A percentile compares a stretch with the other conserved stretches of the same genome.
Evolutionary conservation across 2,888 invertebrate genomes (phyloP).

Genomic region (Hydroisotoma schaefferi): DNA sequence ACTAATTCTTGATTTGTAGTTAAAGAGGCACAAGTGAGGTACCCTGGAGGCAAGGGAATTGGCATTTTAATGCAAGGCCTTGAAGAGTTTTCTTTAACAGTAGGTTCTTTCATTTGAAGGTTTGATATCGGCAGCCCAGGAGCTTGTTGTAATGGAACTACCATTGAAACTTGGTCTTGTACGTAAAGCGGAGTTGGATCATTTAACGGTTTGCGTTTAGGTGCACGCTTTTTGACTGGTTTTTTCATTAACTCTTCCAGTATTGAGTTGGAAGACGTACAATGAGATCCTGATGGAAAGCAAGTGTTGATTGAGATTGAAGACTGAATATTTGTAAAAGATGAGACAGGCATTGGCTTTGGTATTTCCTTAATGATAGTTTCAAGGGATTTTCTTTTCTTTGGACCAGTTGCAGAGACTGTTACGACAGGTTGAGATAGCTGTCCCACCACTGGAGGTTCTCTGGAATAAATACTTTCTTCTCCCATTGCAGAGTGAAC

Average conservation of each 20-base stretch:
- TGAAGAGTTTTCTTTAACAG: not conserved
- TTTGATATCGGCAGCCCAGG: not conserved
- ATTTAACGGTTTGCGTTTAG: not conserved
- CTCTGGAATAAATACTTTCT: too few species aligned
- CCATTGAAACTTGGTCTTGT: conserved; percentile 2
- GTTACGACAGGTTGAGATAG: not conserved
- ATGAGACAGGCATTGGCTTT: not conserved
- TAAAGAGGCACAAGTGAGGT: not conserved
- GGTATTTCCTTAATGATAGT: conserved; percentile 11
- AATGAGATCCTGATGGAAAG: not conserved
- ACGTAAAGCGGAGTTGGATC: not conserved
- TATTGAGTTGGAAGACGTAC: not conserved
- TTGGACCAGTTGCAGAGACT: not conserved
- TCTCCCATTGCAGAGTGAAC: too few species aligned
- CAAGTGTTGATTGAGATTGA: not conserved
- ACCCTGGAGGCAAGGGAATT: not conserved
- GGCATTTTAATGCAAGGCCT: too few species aligned
- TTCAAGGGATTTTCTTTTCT: conserved; percentile 7
- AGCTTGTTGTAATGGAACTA: conserved; percentile 8
- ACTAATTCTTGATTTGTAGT: not conserved
- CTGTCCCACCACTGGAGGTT: not conserved
- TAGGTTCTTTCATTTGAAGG: not conserved
- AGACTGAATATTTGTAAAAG: not conserved
- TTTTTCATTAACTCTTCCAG: conserved; percentile 7
- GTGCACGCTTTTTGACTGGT: not conserved